Evolutionary conservation across 2,888 invertebrate genomes (phyloP), one percentile per base, ranked within the genome.

Genomic region (Drosophila mayaguana): DNA sequence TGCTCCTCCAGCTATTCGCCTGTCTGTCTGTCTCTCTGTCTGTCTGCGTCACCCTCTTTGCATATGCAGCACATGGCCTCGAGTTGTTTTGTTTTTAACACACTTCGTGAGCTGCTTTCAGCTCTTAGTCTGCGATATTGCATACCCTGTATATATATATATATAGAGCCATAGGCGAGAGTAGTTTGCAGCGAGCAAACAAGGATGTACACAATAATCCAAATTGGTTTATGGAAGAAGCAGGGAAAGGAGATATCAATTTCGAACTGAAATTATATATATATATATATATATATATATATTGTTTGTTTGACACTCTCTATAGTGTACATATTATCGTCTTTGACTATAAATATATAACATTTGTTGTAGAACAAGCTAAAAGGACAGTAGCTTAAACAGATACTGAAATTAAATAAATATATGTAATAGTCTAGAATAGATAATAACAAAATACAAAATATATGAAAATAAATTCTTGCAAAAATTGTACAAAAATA

Each of bases 51-150:
- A 9, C 11, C 34, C 53, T 11, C 53, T 65, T 57, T 60, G 68
- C 65, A 73, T 76, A 67, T 72, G 75, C 64, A 56, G 40, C 73
- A 72, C 51, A 65, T 63, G 60, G 51, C 65, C 63, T 32, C 54
- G 20, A 69, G 51, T 57, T 68, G 40, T 73, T 77, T 61, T 56
- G 36, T 28, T 42, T 46, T 61, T 20, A 61, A 54, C 50, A 43
- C 42, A 54, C 25, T 55, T 54, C 32, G 46, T 60, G 42, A 2
- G n/a, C 32, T 28, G 48, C 46, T 22, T n/a, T 16, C 16, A n/a
- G 7, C 51, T 48, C 16, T 12, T n/a, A 40, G 40, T 20, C 34
- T 48, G 38, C 28, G 8, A 11, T 3, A n/a, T n/a, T 38, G 8
- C 12, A 11, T 48, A 65, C 53, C 25, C 36, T 57, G 14, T 57